Base-by-base conservation (phyloP, 2,113 vertebrate species). In the Aplodontia rufa region DNA sequence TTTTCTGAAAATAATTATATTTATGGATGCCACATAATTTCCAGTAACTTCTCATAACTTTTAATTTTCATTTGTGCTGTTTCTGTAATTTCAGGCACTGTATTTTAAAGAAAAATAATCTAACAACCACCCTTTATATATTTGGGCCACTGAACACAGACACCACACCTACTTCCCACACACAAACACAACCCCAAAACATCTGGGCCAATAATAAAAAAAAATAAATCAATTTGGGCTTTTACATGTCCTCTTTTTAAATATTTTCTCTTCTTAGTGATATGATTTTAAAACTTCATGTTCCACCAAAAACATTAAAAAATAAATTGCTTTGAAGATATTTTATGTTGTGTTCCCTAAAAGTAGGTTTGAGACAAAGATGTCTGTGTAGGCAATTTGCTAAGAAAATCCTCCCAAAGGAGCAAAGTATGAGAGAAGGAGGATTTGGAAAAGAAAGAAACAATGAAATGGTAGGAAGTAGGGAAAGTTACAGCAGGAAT, bases 401-500 rank as follows among this genome's bases (percentile, higher is more conserved):
- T 66, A 74, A 84, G 60, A 37, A 71, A 66, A 17, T n/a, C 3
- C 4, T 68, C 60, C 45, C 10, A 9, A 45, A 19, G 13, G 2
- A 60, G 7, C 28, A 87, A 68, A 13, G 16, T 16, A 1, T 30
- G 17, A 14, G 5, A 6, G 14, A 28, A 95, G 1, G n/a, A 78
- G 19, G 9, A 68, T 2, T 68, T 37, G 13, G 55, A 49, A 66
- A 20, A 14, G 1, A 58, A 20, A 72, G 49, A 22, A 49, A 7
- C 32, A 6, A 11, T 3, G 12, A 9, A 28, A 8, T 9, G 0
- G 14, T 19, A 14, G 24, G 11, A 53, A 24, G 17, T 17, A 3
- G 2, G 5, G 58, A 28, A 26, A 5, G 16, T 30, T 30, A n/a
- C 22, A 9, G 1, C 12, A 45, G 5, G 4, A 8, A 45, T 3